Base-by-base conservation (phyloP, 2,888 invertebrate species). In the Drosophila yooni region DNA sequence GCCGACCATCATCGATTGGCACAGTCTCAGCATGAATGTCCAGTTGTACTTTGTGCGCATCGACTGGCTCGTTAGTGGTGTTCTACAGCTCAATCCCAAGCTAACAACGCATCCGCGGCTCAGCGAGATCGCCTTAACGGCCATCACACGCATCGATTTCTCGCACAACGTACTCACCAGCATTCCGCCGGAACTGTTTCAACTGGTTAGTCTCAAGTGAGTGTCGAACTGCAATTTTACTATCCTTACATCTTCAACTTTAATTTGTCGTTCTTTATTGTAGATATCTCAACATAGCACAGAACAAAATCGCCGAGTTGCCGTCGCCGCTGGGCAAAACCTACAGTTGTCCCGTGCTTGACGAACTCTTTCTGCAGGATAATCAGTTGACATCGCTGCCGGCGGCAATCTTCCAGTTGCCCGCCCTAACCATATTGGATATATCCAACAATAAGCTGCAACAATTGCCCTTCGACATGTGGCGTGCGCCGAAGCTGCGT, bases 371-470 rank as follows among this genome's bases (percentile, higher is more conserved):
- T 90, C 91, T 99, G n/a, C 97, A 97, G 94, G 97, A 99, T 92
- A 98, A 98, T 93, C 95, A 97, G 3, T 93, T 99, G 40, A 97
- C 97, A 77, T 94, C 95, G 61, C 93, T 99, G 15, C 98, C 99
- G 0, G 94, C 96, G 3, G 96, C 96, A 62, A 94, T 99, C 34
- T 98, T 99, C 94, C 94, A 95, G 7, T 94, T 99, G 61, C 97
- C 98, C 0, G 94, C 95, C 0, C 94, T 99, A 46, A 94, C 95
- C 15, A 96, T 96, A 2, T 94, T 99, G 77, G 98, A 99, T 92
- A 95, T 98, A n/a, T 97, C 98, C 0, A 98, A 98, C 93, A 99
- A 99, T 93, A 97, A 98, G 93, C 93, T 99, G 63, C 96, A 97
- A 76, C 93, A 94, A 56, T 94, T 99, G 63, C 98, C 99, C 0